Conservation (phyloP, 1,140 invertebrate species). For the Proctacanthus coquilletti region DNA sequence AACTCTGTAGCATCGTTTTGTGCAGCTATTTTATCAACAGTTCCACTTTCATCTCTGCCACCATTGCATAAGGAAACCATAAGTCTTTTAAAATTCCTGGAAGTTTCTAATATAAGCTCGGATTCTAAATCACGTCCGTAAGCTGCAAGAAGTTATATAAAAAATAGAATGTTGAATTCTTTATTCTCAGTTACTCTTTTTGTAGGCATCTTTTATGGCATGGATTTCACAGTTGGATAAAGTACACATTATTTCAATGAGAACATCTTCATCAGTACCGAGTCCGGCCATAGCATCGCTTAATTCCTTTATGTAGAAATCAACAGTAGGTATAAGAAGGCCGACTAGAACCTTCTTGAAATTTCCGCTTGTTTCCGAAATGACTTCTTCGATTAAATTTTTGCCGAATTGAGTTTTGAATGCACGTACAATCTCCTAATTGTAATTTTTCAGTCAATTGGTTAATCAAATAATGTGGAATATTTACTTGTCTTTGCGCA, state of each 20-base stretch:
- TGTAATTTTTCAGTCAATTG: background rate
- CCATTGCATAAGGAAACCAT: slow-evolving; percentile 54
- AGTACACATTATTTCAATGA: slow-evolving; percentile 83
- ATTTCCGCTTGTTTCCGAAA: slow-evolving; percentile 78
- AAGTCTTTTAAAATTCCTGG: slow-evolving; percentile 69
- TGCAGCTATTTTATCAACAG: slow-evolving; percentile 44
- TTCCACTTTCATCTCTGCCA: slow-evolving; percentile 43
- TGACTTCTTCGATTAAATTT: slow-evolving; percentile 80
- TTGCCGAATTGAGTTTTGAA: slow-evolving; percentile 34
- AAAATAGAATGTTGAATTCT: background rate
- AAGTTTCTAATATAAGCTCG: slow-evolving; percentile 65
- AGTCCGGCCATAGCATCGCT: slow-evolving; percentile 70
- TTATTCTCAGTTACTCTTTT: slow-evolving; percentile 43
- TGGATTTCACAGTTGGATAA: slow-evolving; percentile 72
- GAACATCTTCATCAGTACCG: slow-evolving; percentile 69
- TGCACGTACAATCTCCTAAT: slow-evolving; percentile 22
- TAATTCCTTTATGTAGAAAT: slow-evolving; percentile 76
- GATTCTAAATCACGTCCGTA: slow-evolving; percentile 58
- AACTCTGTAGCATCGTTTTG: slow-evolving; percentile 54
- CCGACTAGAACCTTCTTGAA: slow-evolving; percentile 79
- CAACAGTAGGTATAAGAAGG: slow-evolving; percentile 72
- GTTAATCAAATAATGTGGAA: background rate
- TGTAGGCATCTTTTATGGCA: slow-evolving; percentile 65
- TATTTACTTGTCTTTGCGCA: slow-evolving; percentile 46
- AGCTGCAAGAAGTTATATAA: slow-evolving; percentile 37